Evolutionary conservation across 2,113 vertebrate species (phyloP), one percentile per base, ranked within the genome.

Genomic region (Labeo rohita): DNA sequence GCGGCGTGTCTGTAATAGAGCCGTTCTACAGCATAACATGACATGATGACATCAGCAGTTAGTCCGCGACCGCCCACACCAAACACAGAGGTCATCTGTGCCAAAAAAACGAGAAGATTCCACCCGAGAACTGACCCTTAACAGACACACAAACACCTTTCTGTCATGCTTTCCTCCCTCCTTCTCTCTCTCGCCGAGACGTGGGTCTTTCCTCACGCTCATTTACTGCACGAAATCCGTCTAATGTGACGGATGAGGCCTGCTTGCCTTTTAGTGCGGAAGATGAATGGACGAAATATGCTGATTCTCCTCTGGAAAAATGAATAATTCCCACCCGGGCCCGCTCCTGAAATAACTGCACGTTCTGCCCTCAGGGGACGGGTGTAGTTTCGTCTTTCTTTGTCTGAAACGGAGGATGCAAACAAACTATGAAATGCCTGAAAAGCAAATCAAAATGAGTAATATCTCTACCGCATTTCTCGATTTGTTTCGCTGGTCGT

Each of bases 31-130:
- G 13, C 47, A n/a, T 8, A 12, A 56, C 18, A 92, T 84, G 52
- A 83, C 88, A 85, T 87, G 3, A 90, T 92, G 92, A 94, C 93
- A 93, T 89, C 89, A 92, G 92, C 92, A 92, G 90, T 93, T 92
- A 95, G 86, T 88, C 89, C 36, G 82, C 88, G 91, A 59, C 90
- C 90, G 92, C 76, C 92, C 91, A 56, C 89, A 86, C 90, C 75
- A 91, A 92, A 88, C 89, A 91, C 78, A 92, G 92, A 94, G 93
- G 91, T 94, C 92, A 92, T 86, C 65, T 86, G 89, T 76, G 78
- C 84, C 80, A 84, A 85, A 84, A 85, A 61, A 49, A 28, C 80
- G 21, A 82, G 61, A 18, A 50, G 61, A 65, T 82, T 70, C 63
- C 80, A n/a, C 47, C 18, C 5, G 15, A 81, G 45, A 81, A 68